Conservation (phyloP, 2,797 vertebrate species). For the Setipinna tenuifilis region DNA sequence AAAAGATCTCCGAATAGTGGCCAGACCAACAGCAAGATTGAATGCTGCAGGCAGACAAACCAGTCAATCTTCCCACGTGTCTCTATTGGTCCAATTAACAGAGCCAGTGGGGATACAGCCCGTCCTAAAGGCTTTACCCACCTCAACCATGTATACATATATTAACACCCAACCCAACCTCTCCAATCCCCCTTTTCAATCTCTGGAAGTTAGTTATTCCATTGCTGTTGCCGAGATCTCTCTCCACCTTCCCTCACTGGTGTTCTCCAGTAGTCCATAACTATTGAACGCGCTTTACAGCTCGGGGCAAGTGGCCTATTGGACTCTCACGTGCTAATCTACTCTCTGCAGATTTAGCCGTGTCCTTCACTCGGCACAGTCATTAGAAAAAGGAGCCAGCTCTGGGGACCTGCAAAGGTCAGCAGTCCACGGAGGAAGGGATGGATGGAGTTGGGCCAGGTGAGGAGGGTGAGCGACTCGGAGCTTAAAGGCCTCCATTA, state of each 20-base stretch:
- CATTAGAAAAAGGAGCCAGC: slow-evolving; percentile 20
- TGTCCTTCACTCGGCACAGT: neutral
- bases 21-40: slow-evolving; percentile 4
- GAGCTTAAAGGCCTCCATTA: neutral
- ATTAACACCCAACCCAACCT: neutral
- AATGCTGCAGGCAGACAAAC: neutral
- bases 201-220: neutral
- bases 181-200: neutral
- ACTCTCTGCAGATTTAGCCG: neutral
- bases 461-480: neutral
- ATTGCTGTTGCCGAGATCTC: neutral
- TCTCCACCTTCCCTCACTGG: neutral
- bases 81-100: slow-evolving; percentile 21
- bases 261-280: slow-evolving; percentile 16
- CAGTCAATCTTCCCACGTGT: slow-evolving; percentile 10
- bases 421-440: neutral
- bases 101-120: neutral
- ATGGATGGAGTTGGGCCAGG: slow-evolving; percentile 13
- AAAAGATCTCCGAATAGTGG: neutral
- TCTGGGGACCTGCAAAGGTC: slow-evolving; percentile 26
- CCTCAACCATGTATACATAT: neutral
- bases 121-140: neutral
- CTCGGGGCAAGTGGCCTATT: slow-evolving; percentile 4
- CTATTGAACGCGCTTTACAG: neutral
- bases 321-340: neutral